Base-by-base conservation (phyloP, 2,797 vertebrate species). In the Peromyscus melanophrys region DNA sequence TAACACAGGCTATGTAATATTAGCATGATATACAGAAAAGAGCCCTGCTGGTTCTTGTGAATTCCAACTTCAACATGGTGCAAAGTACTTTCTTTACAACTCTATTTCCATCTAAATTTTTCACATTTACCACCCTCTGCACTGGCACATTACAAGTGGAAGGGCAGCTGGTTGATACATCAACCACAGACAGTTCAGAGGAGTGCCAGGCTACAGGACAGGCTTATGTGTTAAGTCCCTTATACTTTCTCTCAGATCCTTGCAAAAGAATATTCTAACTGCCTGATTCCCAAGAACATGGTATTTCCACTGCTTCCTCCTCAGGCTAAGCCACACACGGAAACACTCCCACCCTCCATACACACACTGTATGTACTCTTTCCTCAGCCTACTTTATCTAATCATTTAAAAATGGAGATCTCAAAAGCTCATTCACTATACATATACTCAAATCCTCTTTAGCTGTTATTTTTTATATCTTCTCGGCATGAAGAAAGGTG, bases 1-100 rank as follows among this genome's bases (percentile, higher is more conserved):
- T 2, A 69, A 8, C 6, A 59, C 5, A 29, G 86, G 13, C 17
- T 61, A 0, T 63, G 13, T 11, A 16, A 9, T 27, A 2, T 0
- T 46, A 52, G 4, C 27, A 29, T 5, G 37, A 10, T 21, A 25
- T 7, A 2, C 37, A 43, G 23, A 43, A 59, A 73, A 67, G 59
- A 27, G 9, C 1, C 34, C 31, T 34, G 8, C 2, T 59, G 10
- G 11, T 88, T 85, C 63, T 67, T 67, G 1, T 49, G 57, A 46
- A 87, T 89, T 89, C 65, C 31, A 89, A 13, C 17, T 87, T 19
- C 65, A n/a, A 52, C 43, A n/a, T 29, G 49, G 10, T 19, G 6
- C 55, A 80, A 57, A 5, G 13, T 23, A 7, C 75, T 95, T 89
- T 55, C 57, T 89, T 86, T 43, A 59, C 8, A 43, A 37, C 40